Evolutionary conservation across 2,888 invertebrate species (phyloP).

Genomic region (Pachliopta kotzebuea): DNA sequence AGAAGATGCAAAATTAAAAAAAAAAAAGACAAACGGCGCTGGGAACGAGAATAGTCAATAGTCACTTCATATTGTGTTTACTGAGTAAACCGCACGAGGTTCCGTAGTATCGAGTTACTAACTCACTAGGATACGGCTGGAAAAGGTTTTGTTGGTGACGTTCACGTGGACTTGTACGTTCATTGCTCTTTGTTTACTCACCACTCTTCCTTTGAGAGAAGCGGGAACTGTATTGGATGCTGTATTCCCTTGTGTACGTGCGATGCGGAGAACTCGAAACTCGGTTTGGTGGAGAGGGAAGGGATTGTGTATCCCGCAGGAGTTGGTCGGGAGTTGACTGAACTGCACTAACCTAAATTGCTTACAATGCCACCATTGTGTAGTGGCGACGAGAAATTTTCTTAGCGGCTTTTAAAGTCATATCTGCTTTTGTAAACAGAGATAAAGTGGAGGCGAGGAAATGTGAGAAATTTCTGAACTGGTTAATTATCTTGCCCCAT

Average conservation of each 20-base stretch:
- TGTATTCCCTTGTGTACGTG: neutral
- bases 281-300: constrained; percentile 41
- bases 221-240: constrained; percentile 43
- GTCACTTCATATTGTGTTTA: constrained; percentile 78
- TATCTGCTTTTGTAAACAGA: constrained; percentile 52
- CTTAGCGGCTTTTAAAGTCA: constrained; percentile 48
- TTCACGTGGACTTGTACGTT: constrained; percentile 19
- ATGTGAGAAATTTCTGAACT: constrained; percentile 34
- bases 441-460: constrained; percentile 38
- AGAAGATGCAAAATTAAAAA: constrained; percentile 72
- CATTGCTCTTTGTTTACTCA: constrained; percentile 38
- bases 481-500: constrained; percentile 33
- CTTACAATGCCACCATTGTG: constrained; percentile 68
- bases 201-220: neutral
- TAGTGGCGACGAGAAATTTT: constrained; percentile 54
- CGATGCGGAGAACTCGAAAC: neutral
- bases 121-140: constrained; percentile 38
- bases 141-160: constrained; percentile 28
- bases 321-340: constrained; percentile 69
- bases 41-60: constrained; percentile 78
- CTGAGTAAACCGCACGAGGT: constrained; percentile 71
- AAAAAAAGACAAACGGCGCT: constrained; percentile 49
- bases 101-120: constrained; percentile 68
- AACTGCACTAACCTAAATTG: constrained; percentile 73
- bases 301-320: constrained; percentile 68